These are phyloP conservation scores for Phocides pigmalion DNA, from an alignment of 1,140 invertebrate species.

Conservation along the genomic window DNA sequence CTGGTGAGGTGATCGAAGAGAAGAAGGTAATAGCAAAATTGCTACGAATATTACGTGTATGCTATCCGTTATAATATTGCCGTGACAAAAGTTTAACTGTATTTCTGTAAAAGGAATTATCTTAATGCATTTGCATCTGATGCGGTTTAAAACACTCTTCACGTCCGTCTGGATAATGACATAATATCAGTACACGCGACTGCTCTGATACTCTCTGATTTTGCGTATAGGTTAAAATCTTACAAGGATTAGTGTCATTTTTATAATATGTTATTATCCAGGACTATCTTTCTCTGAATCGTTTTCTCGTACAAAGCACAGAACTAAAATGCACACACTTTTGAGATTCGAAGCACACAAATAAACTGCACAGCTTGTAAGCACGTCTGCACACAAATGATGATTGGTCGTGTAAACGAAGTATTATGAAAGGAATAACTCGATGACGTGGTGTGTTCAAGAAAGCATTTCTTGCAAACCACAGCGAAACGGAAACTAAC, in stretches of 20 bases:
- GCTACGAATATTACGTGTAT: constrained; percentile 77
- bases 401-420: constrained; percentile 50
- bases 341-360: constrained; percentile 69
- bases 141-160: constrained; percentile 63
- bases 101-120: constrained; percentile 55
- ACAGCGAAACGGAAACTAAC: constrained; percentile 65
- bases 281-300: constrained; percentile 48
- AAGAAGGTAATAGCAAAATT: constrained; percentile 97
- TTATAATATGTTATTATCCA: constrained; percentile 63
- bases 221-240: constrained; percentile 1
- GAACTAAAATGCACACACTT: constrained; percentile 74
- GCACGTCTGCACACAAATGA: constrained; percentile 78
- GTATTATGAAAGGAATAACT: constrained; percentile 51
- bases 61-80: constrained; percentile 75
- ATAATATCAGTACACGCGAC: constrained; percentile 37
- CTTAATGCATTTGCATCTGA: constrained; percentile 74
- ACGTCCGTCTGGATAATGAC: constrained; percentile 64
- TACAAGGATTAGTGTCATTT: constrained; percentile 1
- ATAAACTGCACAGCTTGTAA: constrained; percentile 80
- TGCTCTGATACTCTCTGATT: neutral
- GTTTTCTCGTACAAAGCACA: constrained; percentile 72
- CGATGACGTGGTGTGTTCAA: constrained; percentile 48
- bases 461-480: constrained; percentile 54
- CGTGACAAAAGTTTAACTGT: constrained; percentile 76
- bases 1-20: constrained; percentile 95